Evolutionary conservation across 2,888 invertebrate genomes (phyloP), one percentile per base, ranked within the genome.

Genomic region (Diloba caeruleocephala): DNA sequence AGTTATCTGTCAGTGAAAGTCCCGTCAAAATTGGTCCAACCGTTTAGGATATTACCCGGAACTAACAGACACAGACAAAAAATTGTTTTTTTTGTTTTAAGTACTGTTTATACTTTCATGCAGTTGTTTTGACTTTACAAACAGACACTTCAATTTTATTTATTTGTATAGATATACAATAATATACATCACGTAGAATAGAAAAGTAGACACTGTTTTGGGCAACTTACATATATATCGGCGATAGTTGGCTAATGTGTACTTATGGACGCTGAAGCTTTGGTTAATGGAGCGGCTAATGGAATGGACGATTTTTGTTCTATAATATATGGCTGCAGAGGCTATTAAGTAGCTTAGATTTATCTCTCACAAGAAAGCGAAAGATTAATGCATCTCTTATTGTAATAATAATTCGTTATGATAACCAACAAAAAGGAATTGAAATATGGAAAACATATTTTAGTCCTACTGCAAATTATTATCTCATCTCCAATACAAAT

Each of bases 201-300:
- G 23, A 14, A n/a, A 13, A 19, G 17, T 31, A 32, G 6, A 12
- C 14, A 5, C 17, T 56, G 14, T 42, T 41, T 26, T 14, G 0
- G 28, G 25, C 14, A 28, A 13, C 28, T 49, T 12, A 17, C 19
- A 23, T 26, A 36, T 28, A 43, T 12, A 12, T 26, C 12, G 12
- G n/a, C 29, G 38, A 34, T 60, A 39, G 67, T 66, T 66, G 28
- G 44, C 39, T 71, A 68, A 68, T 58, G 51, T 46, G 63, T 54
- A 54, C 68, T 62, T 43, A 28, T 31, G 49, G 28, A 7, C 28
- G 29, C n/a, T 15, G 14, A n/a, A 14, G 31, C 36, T 53, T 28
- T 46, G 51, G 31, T 50, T 58, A 69, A 70, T 73, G 66, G 57
- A 54, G 21, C 62, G 66, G 28, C 58, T 53, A 70, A 71, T 70